Base-by-base conservation (phyloP, 1,140 invertebrate species). In the Monochamus saltuarius region DNA sequence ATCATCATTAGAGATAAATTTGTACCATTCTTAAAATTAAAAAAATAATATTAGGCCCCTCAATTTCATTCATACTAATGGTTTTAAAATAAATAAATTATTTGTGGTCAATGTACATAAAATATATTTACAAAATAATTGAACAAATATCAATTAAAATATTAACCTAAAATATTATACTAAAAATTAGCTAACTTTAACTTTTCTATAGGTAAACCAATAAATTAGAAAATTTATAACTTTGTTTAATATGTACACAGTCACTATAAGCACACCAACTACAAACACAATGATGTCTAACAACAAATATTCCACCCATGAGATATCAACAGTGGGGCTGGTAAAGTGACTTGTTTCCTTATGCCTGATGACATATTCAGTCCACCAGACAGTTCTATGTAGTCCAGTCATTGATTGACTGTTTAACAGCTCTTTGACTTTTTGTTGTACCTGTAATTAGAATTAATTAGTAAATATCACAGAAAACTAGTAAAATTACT, bases 351-450 rank as follows among this genome's bases (percentile, higher is more conserved):
- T 62, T 7, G 73, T 70, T 14, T 75, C 76, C 64, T 73, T 73
- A 56, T 79, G 69, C 16, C 79, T 64, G 16, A 81, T 65, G 14
- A 79, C 74, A 62, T 79, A 78, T 64, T 81, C 80, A 1, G 78
- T 76, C 78, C 78, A 81, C 77, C 79, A 81, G 58, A 79, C 66
- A 10, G 75, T 76, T 50, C 71, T 71, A 56, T 81, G 73, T 11
- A 78, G 42, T 1, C 73, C 66, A 1, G 63, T 69, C 64, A 71
- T 64, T 13, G 75, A 75, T 65, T 73, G 61, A 55, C 77, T 75
- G 37, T 61, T 57, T 7, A 59, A 10, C 37, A 70, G 34, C n/a
- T 53, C 35, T 0, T 55, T 37, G 10, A 63, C 16, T 51, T 63
- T 66, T 62, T 45, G 19, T 45, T 59, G 49, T 69, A 70, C 45